Conservation (phyloP, 2,113 vertebrate species). For the Rhynchopsitta pachyrhyncha region DNA sequence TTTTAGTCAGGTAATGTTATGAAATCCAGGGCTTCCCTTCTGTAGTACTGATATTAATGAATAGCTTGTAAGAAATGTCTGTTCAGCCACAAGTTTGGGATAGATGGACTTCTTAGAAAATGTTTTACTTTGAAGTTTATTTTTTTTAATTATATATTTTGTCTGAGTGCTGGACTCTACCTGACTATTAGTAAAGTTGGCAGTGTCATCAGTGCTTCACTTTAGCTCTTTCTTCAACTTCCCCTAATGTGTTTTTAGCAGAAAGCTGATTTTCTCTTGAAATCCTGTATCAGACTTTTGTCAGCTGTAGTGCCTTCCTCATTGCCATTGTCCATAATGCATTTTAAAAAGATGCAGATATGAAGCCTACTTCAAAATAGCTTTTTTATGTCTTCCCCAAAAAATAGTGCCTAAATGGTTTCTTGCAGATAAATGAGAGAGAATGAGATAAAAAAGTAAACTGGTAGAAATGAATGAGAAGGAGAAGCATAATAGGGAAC, state of each 20-base stretch:
- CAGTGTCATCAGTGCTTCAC: background rate
- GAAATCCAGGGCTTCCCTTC: background rate
- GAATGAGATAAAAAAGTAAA: background rate
- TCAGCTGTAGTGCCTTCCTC: background rate
- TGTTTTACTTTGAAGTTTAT: background rate
- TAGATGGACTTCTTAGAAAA: background rate
- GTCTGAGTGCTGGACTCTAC: background rate
- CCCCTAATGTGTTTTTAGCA: background rate
- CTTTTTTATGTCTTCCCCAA: background rate
- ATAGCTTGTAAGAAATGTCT: background rate
- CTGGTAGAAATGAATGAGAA: background rate
- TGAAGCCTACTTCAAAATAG: background rate
- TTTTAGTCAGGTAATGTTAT: constrained; percentile 82
- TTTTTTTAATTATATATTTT: background rate
- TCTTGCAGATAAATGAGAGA: background rate
- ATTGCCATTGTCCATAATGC: background rate
- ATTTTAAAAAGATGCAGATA: background rate
- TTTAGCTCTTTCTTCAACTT: background rate
- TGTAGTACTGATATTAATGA: background rate
- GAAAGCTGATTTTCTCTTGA: background rate
- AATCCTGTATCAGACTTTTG: background rate
- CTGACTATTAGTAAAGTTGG: background rate
- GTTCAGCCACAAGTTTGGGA: background rate
- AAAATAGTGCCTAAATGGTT: background rate
- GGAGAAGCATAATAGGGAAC: background rate